These are phyloP conservation scores for Diaphora mendica DNA, from an alignment of 2,888 invertebrate genomes.

Conservation along the genomic window DNA sequence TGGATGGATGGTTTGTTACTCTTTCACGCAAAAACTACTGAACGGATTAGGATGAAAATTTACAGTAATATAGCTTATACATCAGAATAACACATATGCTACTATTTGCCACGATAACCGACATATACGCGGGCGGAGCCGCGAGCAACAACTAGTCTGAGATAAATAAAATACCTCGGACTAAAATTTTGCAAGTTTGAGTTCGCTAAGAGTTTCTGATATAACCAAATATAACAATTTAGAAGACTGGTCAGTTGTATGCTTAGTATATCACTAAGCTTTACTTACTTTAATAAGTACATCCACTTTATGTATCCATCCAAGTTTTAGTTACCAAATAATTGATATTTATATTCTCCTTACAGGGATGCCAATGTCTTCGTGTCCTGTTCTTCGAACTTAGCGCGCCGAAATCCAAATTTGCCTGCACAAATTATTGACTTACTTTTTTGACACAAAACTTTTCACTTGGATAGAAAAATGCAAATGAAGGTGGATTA, in stretches of 20 bases:
- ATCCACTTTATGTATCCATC: too few species aligned
- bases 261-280: background rate
- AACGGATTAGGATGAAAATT: too few species aligned
- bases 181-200: background rate
- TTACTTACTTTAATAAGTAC: background rate
- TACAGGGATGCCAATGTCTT: background rate
- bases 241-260: background rate
- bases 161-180: background rate
- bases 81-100: too few species aligned
- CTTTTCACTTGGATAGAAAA: conserved; percentile 1
- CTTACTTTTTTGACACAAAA: background rate
- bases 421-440: conserved; percentile 5
- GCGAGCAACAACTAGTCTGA: too few species aligned
- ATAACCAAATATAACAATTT: background rate
- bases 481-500: background rate
- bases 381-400: background rate
- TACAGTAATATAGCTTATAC: too few species aligned
- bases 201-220: background rate
- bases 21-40: too few species aligned
- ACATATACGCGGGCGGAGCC: too few species aligned
- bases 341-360: background rate
- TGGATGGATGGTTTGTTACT: too few species aligned
- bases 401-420: background rate
- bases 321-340: background rate
- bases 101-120: too few species aligned